Base-by-base conservation (phyloP, 2,797 vertebrate genomes). In the Spinus olivaceus region DNA sequence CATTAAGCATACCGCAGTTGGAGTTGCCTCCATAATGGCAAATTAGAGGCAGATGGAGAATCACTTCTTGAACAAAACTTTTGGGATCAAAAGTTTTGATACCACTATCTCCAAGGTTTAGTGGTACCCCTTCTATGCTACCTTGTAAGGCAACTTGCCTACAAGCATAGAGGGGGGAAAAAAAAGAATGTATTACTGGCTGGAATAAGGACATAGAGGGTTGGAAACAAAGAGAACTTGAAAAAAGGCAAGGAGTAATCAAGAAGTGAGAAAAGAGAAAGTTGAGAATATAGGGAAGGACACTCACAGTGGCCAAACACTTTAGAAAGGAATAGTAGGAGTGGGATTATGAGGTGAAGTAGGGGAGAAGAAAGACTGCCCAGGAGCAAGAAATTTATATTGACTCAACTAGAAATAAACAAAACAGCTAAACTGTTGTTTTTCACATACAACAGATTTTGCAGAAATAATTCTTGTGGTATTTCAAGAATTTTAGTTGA, bases 401-500 rank as follows among this genome's bases (percentile, higher is more conserved):
- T 67, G 56, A 92, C 27, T 60, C 56, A 89, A 32, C 8, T 81
- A 81, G 24, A 86, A 92, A 80, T 27, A 79, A 88, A 64, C 17
- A 72, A 70, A 92, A 27, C 3, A 61, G 19, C 2, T 28, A 50
- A 88, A 66, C 7, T 22, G 18, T 17, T 32, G 1, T 2, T 65
- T 79, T 91, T 57, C 27, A 67, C 17, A 61, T 12, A 32, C 20
- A 47, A 37, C 1, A 2, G 39, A 56, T 81, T 76, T 90, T 66
- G 16, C 44, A 57, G 10, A 71, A 89, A 39, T n/a, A 69, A 59
- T 94, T 92, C 86, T 92, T 94, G 60, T 1, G 57, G 86, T 20
- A 88, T 92, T 97, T 95, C 73, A 95, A 91, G 67, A 94, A 91
- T 81, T 86, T 84, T 83, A 56, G 44, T 80, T 94, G 94, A 96